Base-by-base conservation (phyloP, 2,888 invertebrate species). In the Drosophila anceps region DNA sequence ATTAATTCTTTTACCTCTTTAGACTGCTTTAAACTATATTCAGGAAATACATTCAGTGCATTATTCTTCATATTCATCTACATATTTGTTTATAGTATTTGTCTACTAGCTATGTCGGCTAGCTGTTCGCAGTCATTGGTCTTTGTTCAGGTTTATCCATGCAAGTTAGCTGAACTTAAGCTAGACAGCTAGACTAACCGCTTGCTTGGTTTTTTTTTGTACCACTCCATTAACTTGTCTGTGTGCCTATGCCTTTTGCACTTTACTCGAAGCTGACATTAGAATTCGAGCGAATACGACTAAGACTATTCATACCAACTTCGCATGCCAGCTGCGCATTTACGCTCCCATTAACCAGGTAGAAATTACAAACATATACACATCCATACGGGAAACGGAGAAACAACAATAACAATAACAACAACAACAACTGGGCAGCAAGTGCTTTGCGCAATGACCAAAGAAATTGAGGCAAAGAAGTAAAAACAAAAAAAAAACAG, bases 241-340 rank as follows among this genome's bases (percentile, higher is more conserved):
- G 65, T 54, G 39, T 76, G 83, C 61, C 72, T 84, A 58, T 84
- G 89, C 70, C 89, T 84, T 84, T 86, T 88, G 89, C 82, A 84
- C 89, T 86, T 69, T 69, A 62, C 67, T 70, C 63, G 65, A 66
- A 66, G 70, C 89, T 81, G 87, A 79, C 87, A 79, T 86, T 84
- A 84, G 84, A 79, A 88, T 81, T 73, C 65, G 62, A 59, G 69
- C 64, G 69, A 73, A 58, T 62, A 65, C 54, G 48, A 54, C 57
- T 55, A 33, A 33, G 63, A 43, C 44, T 57, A 72, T 79, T 75
- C 59, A 64, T 54, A 76, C 72, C 69, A 79, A 79, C 82, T 79
- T 85, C 74, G 75, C 87, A 89, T 82, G 84, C 89, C 84, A 89
- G 77, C 77, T 89, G 84, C 87, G 84, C 87, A 89, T 89, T 85